phyloP scores from a whole-genome alignment of 2,888 invertebrate genomes.

The Gnatocerus cornutus region DNA sequence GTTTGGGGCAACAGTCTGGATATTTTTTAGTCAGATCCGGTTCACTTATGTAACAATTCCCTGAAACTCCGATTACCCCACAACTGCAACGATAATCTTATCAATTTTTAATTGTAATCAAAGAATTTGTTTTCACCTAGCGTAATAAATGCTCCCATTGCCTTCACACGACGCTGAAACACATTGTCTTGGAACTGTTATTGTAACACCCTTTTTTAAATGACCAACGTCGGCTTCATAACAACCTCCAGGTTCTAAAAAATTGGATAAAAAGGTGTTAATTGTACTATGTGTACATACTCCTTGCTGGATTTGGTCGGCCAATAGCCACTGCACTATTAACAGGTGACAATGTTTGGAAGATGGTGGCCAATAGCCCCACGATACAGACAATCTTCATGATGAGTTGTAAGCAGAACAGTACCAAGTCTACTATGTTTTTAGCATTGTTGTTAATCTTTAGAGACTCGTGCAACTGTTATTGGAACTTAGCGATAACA shows the following conservation, averaged over 20 bases:
- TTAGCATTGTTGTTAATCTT: no score
- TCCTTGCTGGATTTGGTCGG: neutral
- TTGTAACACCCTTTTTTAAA: neutral
- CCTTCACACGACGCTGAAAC: neutral
- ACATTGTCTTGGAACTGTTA: neutral
- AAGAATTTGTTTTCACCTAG: neutral
- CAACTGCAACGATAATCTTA: neutral
- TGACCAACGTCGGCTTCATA: neutral
- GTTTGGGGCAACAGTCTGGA: neutral
- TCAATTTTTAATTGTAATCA: neutral
- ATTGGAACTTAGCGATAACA: no score
- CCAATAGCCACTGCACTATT: no score
- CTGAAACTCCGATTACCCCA: neutral
- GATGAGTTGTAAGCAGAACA: no score
- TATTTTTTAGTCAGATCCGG: neutral
- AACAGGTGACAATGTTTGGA: no score
- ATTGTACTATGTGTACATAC: neutral
- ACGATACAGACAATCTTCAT: no score
- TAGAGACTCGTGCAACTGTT: no score
- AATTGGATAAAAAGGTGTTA: neutral
- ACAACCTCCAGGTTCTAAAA: constrained; percentile 4
- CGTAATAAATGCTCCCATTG: neutral
- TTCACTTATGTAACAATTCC: neutral
- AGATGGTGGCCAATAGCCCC: no score
- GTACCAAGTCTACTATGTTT: no score